These are phyloP conservation scores for Paracanthobrama guichenoti DNA, from an alignment of 2,113 vertebrate genomes.

Conservation along the genomic window DNA sequence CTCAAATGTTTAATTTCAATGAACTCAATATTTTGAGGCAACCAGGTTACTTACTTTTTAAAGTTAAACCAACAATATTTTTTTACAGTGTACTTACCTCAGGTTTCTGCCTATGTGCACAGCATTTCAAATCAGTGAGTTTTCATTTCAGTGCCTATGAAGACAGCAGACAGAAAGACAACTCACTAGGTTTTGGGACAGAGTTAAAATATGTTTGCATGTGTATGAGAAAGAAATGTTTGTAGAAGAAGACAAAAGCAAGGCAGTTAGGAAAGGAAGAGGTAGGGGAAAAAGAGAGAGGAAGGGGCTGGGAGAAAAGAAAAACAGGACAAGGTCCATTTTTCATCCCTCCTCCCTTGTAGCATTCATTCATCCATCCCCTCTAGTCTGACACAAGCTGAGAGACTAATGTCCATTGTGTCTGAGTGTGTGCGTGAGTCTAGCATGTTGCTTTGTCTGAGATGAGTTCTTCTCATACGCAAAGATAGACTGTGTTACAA, in stretches of 20 bases:
- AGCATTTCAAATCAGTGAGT: neutral
- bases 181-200: neutral
- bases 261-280: slow-evolving; percentile 11
- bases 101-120: neutral
- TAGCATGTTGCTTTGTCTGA: slow-evolving; percentile 17
- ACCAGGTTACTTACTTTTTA: no score
- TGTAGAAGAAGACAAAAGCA: neutral
- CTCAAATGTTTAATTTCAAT: no score
- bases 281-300: slow-evolving; percentile 13
- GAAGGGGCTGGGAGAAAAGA: slow-evolving; percentile 24
- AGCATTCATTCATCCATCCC: slow-evolving; percentile 39
- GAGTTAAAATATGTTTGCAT: neutral
- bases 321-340: slow-evolving; percentile 41
- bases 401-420: slow-evolving; percentile 33
- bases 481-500: neutral
- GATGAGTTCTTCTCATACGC: neutral
- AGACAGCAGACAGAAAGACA: neutral
- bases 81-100: neutral
- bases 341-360: slow-evolving; percentile 33
- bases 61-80: no score
- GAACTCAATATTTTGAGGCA: no score
- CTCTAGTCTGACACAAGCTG: slow-evolving; percentile 17
- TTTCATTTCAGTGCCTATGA: neutral
- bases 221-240: neutral
- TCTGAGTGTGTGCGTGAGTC: slow-evolving; percentile 28